Conservation (phyloP, 2,113 vertebrate genomes). For the Neodon shergylaensis region DNA sequence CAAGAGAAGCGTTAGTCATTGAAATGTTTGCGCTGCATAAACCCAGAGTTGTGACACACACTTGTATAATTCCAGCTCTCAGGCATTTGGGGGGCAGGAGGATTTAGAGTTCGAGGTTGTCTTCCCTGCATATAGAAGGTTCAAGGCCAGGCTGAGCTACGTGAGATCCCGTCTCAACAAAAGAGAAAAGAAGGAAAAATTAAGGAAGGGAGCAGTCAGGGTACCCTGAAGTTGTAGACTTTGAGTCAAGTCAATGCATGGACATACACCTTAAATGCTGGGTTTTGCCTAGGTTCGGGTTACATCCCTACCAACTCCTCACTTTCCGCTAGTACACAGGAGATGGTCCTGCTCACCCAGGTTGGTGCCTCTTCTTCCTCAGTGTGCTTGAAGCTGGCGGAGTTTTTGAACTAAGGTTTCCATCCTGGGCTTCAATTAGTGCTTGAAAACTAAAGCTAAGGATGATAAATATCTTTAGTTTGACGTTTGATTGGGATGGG, state of each 20-base stretch:
- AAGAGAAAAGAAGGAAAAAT: neutral
- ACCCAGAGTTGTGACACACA: neutral
- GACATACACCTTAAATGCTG: neutral
- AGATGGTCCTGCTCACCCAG: neutral
- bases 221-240: neutral
- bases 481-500: conserved; percentile 63
- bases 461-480: conserved; percentile 65
- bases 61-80: neutral
- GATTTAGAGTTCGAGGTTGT: neutral
- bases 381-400: neutral
- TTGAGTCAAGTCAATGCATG: neutral
- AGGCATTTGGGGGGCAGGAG: neutral
- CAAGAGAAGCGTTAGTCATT: neutral
- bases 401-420: neutral
- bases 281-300: neutral
- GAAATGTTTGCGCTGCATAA: neutral
- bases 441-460: conserved; percentile 48
- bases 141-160: neutral
- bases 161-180: no score
- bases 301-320: neutral
- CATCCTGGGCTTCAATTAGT: neutral
- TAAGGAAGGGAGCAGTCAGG: neutral
- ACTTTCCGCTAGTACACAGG: neutral
- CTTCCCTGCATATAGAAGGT: neutral
- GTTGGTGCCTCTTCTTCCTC: neutral